phyloP scores from a whole-genome alignment of 2,888 invertebrate species.

The Caenorhabditis virilis region DNA sequence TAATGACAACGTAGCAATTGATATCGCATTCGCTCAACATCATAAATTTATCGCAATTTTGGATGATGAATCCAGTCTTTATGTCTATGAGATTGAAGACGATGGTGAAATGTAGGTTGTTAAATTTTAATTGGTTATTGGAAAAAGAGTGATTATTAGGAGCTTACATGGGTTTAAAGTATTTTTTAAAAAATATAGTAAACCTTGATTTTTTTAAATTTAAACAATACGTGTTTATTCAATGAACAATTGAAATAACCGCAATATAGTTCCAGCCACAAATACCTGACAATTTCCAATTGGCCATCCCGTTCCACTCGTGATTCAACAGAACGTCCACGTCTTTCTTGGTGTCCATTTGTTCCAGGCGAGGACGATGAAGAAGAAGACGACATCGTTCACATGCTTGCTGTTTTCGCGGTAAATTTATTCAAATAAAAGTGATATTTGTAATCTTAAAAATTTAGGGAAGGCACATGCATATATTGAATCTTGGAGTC shows the following conservation, averaged over 20 bases:
- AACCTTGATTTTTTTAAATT: no score
- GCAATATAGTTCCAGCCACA: constrained; percentile 15
- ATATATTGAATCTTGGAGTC: constrained; percentile 48
- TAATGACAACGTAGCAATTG: constrained; percentile 43
- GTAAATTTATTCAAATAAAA: constrained; percentile 10
- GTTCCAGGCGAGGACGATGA: constrained; percentile 38
- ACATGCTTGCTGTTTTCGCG: constrained; percentile 47
- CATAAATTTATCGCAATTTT: constrained; percentile 59
- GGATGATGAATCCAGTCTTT: constrained; percentile 54
- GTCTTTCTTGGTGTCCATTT: constrained; percentile 64
- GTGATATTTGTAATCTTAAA: neutral
- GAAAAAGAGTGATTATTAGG: no score
- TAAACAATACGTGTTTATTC: no score
- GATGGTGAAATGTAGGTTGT: constrained; percentile 28
- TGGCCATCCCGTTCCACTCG: constrained; percentile 14
- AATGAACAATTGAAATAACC: no score
- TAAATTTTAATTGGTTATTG: neutral
- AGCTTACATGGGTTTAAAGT: no score
- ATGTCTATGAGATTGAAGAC: constrained; percentile 55
- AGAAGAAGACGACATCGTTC: constrained; percentile 37
- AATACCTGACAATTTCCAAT: constrained; percentile 19
- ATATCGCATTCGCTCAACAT: constrained; percentile 60
- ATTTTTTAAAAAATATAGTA: no score
- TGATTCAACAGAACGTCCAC: constrained; percentile 17
- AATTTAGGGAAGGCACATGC: constrained; percentile 50